phyloP scores from a whole-genome alignment of 2,888 invertebrate genomes.

The Clistopyga incitator region DNA sequence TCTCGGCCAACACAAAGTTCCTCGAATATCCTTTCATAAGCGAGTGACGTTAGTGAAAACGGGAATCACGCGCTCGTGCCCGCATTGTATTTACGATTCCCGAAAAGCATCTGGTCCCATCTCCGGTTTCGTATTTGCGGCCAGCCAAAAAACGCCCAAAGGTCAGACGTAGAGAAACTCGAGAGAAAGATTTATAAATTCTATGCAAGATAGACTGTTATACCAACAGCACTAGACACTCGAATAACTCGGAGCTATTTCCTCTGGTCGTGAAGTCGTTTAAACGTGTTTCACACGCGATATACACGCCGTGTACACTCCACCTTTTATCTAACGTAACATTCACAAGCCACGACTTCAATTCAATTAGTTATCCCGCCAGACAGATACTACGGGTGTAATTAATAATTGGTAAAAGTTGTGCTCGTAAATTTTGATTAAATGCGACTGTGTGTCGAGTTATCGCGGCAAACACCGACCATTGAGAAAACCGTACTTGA shows the following conservation, averaged over 20 bases:
- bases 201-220: conserved; percentile 1
- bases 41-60: conserved; percentile 22
- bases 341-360: conserved; percentile 61
- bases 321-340: conserved; percentile 61
- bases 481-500: conserved; percentile 12
- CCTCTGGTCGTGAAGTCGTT: conserved; percentile 40
- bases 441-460: conserved; percentile 51
- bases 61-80: conserved; percentile 5
- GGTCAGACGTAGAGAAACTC: background rate
- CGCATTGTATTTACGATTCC: conserved; percentile 20
- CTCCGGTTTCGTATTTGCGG: conserved; percentile 17
- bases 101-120: conserved; percentile 17
- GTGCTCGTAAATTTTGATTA: conserved; percentile 71
- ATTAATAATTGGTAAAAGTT: conserved; percentile 73
- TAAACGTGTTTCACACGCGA: conserved; percentile 72
- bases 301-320: conserved; percentile 63
- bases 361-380: conserved; percentile 72
- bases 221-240: background rate
- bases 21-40: background rate
- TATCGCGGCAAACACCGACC: background rate
- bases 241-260: conserved; percentile 3
- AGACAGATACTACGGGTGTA: conserved; percentile 56
- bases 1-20: background rate
- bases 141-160: background rate
- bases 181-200: conserved; percentile 11